These are phyloP conservation scores for Epinotia demarniana DNA, from an alignment of 2,888 invertebrate genomes.

Conservation along the genomic window DNA sequence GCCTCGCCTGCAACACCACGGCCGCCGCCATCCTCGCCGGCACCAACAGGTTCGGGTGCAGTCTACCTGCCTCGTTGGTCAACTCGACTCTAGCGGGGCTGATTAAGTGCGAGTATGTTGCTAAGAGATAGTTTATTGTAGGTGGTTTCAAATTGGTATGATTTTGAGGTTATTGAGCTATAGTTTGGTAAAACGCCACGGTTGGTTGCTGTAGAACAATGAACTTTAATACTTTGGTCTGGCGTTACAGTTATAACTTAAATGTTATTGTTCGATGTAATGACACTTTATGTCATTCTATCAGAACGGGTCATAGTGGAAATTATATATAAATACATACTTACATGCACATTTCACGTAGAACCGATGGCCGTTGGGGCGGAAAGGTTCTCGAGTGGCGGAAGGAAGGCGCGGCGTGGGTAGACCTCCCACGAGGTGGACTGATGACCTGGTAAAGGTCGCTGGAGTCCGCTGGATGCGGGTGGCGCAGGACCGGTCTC, in stretches of 20 bases:
- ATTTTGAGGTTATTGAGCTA: not conserved
- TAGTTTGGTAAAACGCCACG: too few relatives aligned
- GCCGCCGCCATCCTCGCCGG: constrained; percentile 48
- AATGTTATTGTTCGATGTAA: not conserved
- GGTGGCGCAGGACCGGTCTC: too few relatives aligned
- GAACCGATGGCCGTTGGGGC: too few relatives aligned
- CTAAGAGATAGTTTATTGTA: constrained; percentile 29
- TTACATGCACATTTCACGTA: too few relatives aligned
- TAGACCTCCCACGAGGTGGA: too few relatives aligned
- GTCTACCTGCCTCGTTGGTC: constrained; percentile 48
- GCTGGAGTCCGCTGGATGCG: too few relatives aligned
- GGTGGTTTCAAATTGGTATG: not conserved
- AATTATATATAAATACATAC: too few relatives aligned
- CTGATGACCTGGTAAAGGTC: too few relatives aligned
- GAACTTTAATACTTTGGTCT: not conserved
- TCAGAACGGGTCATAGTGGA: too few relatives aligned
- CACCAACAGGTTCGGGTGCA: constrained; percentile 58
- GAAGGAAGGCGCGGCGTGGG: too few relatives aligned
- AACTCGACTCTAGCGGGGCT: constrained; percentile 26
- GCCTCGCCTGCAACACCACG: constrained; percentile 55
- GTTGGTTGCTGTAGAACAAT: not conserved
- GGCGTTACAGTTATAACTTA: not conserved
- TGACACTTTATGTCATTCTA: too few relatives aligned
- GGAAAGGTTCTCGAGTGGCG: too few relatives aligned
- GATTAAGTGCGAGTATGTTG: constrained; percentile 10